Base-by-base conservation (phyloP, 2,113 vertebrate genomes). In the Periophthalmodon schlosseri region DNA sequence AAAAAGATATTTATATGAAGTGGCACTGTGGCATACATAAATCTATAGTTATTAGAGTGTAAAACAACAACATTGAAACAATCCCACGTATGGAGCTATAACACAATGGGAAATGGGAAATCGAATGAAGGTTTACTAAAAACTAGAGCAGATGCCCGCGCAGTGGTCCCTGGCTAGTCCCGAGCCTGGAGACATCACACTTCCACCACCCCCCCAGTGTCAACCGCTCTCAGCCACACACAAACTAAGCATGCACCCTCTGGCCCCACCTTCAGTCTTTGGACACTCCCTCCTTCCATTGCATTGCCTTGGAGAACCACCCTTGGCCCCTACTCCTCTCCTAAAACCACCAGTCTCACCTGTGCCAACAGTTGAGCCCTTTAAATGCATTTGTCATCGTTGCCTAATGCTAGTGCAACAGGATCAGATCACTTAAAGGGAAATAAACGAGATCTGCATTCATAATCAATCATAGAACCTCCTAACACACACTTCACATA, bases 91-190 rank as follows among this genome's bases (percentile, higher is more conserved):
- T 13, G 13, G 1, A 8, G 70, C 73, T 65, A 24, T 68, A 1
- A 24, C 39, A 68, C 24, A 11, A 18, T n/a, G 20, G 15, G 33
- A 73, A 36, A 46, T 20, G 3, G 36, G 5, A 4, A 28, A 58
- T 46, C 18, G 9, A 46, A 18, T 3, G 11, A 68, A 58, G 24
- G 64, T 66, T 60, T 47, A 60, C 49, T 34, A 68, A 77, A 82
- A 76, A 75, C 12, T 47, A 75, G 85, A 92, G 83, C 90, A 91
- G 89, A 92, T 89, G 91, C 79, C 23, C 47, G 77, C 91, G 85
- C 87, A 89, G 91, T 89, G 77, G 86, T 91, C 84, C 82, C 85
- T 89, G 86, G 88, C 85, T 67, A 3, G 77, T 82, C 78, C 68
- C 73, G 58, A 70, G 76, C 78, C 83, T 78, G 75, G 58, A 89